Evolutionary conservation across 1,140 invertebrate species (phyloP).

Genomic region (Aphelenchoides besseyi): DNA sequence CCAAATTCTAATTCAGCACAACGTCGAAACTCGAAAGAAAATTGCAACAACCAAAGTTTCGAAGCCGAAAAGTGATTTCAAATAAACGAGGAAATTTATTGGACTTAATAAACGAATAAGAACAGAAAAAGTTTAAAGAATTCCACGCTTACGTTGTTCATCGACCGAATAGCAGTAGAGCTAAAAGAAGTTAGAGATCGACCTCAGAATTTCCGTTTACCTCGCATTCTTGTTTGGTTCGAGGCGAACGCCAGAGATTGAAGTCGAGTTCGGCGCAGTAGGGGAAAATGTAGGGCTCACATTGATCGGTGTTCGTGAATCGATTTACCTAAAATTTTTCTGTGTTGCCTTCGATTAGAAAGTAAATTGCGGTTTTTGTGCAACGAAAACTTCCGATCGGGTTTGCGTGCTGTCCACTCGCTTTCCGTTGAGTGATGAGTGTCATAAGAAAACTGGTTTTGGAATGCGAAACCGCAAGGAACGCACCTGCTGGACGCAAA

Average conservation of each 20-base stretch:
- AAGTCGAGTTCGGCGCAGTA: slow-evolving; percentile 62
- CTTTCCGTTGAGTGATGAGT: too few species aligned
- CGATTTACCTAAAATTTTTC: slow-evolving; percentile 52
- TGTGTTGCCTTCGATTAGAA: background rate
- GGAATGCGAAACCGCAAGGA: too few species aligned
- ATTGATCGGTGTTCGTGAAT: slow-evolving; percentile 62
- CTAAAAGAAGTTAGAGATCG: slow-evolving; percentile 7
- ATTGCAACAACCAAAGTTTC: too few species aligned
- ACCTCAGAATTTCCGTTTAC: slow-evolving; percentile 50
- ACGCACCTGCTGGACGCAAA: too few species aligned
- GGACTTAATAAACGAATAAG: background rate
- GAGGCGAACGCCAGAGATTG: slow-evolving; percentile 61
- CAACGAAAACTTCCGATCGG: too few species aligned
- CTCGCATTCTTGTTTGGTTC: slow-evolving; percentile 62
- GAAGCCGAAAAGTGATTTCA: too few species aligned
- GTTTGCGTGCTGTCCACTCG: too few species aligned
- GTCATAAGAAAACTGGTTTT: too few species aligned
- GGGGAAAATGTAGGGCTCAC: slow-evolving; percentile 62
- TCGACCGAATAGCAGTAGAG: slow-evolving; percentile 56
- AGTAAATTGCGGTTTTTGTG: too few species aligned
- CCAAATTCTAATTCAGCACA: too few species aligned
- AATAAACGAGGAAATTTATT: too few species aligned
- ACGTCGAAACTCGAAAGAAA: too few species aligned
- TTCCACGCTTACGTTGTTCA: slow-evolving; percentile 54
- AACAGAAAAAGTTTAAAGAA: slow-evolving; percentile 38